phyloP scores from a whole-genome alignment of 1,140 invertebrate genomes.

The Pygmarrhopalites habei region DNA sequence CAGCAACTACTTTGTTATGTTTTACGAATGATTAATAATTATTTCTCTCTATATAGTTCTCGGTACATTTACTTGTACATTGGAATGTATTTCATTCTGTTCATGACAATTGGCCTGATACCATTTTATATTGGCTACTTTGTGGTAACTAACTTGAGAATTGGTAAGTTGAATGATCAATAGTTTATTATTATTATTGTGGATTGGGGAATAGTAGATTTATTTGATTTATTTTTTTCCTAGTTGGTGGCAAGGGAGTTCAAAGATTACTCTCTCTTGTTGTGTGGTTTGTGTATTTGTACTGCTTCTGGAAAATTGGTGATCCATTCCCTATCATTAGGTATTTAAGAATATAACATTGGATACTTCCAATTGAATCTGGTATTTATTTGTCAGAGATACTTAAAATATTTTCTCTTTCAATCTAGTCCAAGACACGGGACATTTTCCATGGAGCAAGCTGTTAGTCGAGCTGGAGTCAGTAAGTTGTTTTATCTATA shows the following conservation, averaged over 20 bases:
- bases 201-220: no score
- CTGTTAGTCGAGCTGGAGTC: constrained; percentile 90
- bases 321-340: constrained; percentile 97
- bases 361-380: no score
- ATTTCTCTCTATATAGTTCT: constrained; percentile 52
- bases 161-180: constrained; percentile 81
- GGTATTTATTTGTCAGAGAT: no score
- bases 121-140: constrained; percentile 97
- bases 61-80: constrained; percentile 95
- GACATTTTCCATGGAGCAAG: constrained; percentile 89
- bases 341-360: no score
- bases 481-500: no score
- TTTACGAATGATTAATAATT: no score
- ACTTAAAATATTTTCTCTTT: no score
- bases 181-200: no score
- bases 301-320: constrained; percentile 98
- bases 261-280: constrained; percentile 65
- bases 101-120: constrained; percentile 91
- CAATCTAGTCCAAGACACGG: constrained; percentile 91
- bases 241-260: constrained; percentile 72
- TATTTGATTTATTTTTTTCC: no score
- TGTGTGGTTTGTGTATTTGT: constrained; percentile 86
- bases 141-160: constrained; percentile 80
- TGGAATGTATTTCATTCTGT: constrained; percentile 80
- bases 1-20: no score